Evolutionary conservation across 1,140 invertebrate species (phyloP).

Genomic region (Tetramorium parvispinum): DNA sequence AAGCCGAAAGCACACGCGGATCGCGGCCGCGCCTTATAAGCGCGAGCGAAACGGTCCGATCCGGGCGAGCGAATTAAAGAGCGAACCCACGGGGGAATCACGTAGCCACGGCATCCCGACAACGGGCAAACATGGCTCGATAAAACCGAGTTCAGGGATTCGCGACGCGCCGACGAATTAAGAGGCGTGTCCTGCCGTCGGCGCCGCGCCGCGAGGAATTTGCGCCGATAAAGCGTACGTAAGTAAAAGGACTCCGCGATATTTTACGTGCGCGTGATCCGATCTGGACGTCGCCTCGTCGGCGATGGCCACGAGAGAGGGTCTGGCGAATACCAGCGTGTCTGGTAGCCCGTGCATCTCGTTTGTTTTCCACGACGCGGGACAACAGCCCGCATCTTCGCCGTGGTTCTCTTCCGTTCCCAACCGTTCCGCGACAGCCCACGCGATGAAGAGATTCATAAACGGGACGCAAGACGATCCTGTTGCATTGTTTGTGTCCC

Average conservation of each 20-base stretch:
- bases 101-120: constrained; percentile 1
- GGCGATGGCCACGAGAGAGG: constrained; percentile 12
- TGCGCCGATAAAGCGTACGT: constrained; percentile 20
- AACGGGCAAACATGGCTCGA: constrained; percentile 5
- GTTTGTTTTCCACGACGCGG: constrained; percentile 10
- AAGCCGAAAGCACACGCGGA: constrained; percentile 22
- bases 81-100: not conserved
- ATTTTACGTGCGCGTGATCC: constrained; percentile 46
- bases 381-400: constrained; percentile 64
- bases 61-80: constrained; percentile 34
- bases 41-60: constrained; percentile 1
- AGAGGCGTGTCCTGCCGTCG: not conserved
- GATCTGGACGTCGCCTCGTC: constrained; percentile 26
- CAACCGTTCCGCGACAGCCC: constrained; percentile 37
- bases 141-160: constrained; percentile 8
- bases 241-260: constrained; percentile 29
- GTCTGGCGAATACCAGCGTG: constrained; percentile 41
- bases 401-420: not conserved
- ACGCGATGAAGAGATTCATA: constrained; percentile 73
- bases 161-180: constrained; percentile 11
- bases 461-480: constrained; percentile 58
- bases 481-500: constrained; percentile 57
- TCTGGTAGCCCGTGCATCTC: constrained; percentile 57
- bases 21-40: constrained; percentile 50
- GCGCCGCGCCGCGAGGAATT: constrained; percentile 17